phyloP scores from a whole-genome alignment of 2,888 invertebrate genomes.

The Salpingus planirostris region DNA sequence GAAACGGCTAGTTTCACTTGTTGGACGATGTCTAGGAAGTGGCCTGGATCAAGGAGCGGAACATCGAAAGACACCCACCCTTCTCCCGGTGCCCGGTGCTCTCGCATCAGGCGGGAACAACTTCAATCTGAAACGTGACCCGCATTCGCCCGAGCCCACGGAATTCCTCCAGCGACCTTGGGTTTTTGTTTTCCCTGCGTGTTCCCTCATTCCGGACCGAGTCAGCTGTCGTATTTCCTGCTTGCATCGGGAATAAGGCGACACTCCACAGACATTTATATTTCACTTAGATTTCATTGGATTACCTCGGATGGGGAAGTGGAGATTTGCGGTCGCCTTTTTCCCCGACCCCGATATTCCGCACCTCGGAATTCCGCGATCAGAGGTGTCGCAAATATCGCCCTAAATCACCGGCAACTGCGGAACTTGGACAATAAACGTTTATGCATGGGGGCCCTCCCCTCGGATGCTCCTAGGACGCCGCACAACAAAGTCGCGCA shows the following conservation, averaged over 20 bases:
- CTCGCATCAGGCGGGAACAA: slow-evolving; percentile 13
- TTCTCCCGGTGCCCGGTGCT: no score
- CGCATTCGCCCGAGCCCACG: slow-evolving; percentile 22
- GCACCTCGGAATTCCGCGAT: background rate
- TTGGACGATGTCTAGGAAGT: slow-evolving; percentile 16
- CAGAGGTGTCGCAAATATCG: slow-evolving; percentile 2
- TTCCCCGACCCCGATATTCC: background rate
- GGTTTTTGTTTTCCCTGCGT: slow-evolving; percentile 21
- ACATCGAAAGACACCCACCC: slow-evolving; percentile 15
- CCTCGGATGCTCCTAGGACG: no score
- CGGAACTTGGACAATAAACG: background rate
- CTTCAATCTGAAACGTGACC: slow-evolving; percentile 31
- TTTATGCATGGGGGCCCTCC: background rate
- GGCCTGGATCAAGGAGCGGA: slow-evolving; percentile 23
- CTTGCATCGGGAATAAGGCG: slow-evolving; percentile 22
- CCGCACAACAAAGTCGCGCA: no score
- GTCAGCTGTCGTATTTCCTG: slow-evolving; percentile 23
- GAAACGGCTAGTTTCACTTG: slow-evolving; percentile 11
- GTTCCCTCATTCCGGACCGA: slow-evolving; percentile 20
- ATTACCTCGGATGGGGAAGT: slow-evolving; percentile 29
- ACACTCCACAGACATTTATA: slow-evolving; percentile 31
- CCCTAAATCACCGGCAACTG: background rate
- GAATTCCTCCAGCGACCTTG: slow-evolving; percentile 27
- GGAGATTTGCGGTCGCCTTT: slow-evolving; percentile 30
- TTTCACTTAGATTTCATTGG: slow-evolving; percentile 33